A percentile compares a stretch with the other conserved stretches of the same genome.
Evolutionary conservation across 1,140 invertebrate species (phyloP).

Genomic region (Trypoxylus dichotomus): DNA sequence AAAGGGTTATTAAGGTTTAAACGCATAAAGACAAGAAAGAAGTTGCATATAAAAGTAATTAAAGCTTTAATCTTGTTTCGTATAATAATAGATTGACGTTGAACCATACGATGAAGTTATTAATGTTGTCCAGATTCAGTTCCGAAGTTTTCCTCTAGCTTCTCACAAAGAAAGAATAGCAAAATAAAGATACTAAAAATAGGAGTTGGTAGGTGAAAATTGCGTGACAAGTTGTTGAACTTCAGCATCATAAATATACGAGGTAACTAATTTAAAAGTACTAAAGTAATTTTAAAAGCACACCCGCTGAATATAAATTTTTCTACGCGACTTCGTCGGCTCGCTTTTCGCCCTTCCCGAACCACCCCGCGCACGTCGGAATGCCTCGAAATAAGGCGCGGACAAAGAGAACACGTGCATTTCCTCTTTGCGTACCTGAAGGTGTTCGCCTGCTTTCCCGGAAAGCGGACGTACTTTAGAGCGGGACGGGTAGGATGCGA

Average conservation of each 20-base stretch:
- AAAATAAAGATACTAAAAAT: background rate
- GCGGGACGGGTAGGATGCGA: constrained; percentile 21
- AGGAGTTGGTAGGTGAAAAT: background rate
- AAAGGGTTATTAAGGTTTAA: too few relatives aligned
- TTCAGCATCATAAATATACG: constrained; percentile 45
- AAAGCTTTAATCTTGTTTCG: too few relatives aligned
- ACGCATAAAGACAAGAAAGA: too few relatives aligned
- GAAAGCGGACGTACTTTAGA: background rate
- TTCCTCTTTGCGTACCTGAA: background rate
- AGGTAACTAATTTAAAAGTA: constrained; percentile 47
- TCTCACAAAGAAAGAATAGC: too few relatives aligned
- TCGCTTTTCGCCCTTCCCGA: background rate
- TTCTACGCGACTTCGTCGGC: background rate
- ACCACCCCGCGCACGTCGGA: background rate
- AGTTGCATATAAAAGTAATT: too few relatives aligned
- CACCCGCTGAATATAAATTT: constrained; percentile 46
- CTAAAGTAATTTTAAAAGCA: constrained; percentile 47
- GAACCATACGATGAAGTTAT: too few relatives aligned
- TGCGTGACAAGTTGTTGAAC: background rate
- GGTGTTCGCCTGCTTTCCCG: background rate
- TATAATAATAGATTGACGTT: too few relatives aligned
- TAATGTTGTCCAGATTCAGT: too few relatives aligned
- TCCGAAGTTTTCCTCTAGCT: too few relatives aligned
- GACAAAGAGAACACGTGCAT: constrained; percentile 42
- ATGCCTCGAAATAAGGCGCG: background rate